Evolutionary conservation across 2,797 vertebrate species (phyloP).

Genomic region (Scyliorhinus canicula): DNA sequence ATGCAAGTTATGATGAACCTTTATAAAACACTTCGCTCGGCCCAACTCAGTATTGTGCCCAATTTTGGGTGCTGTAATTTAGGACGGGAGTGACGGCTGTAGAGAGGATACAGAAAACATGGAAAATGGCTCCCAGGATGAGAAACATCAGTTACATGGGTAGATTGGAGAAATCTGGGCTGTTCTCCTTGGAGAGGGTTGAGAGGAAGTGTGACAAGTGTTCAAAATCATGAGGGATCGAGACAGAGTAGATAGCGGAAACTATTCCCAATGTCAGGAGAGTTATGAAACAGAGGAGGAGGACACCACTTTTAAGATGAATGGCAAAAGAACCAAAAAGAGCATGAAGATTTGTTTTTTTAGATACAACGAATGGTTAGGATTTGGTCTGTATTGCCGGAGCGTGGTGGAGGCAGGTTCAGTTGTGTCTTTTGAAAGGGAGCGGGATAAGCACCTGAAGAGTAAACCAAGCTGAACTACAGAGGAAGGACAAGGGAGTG

Average conservation of each 20-base stretch:
- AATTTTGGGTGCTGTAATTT: too few relatives aligned
- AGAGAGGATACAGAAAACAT: neutral
- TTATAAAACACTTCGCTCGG: too few relatives aligned
- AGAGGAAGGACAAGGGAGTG: neutral
- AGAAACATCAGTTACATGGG: neutral
- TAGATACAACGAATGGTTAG: neutral
- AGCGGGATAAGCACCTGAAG: neutral
- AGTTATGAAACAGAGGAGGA: neutral
- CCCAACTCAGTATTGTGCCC: too few relatives aligned
- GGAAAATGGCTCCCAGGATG: neutral
- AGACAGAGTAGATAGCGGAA: neutral
- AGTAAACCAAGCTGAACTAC: neutral
- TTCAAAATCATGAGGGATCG: neutral
- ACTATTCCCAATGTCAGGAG: neutral
- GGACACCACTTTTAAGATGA: neutral
- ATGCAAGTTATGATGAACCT: too few relatives aligned
- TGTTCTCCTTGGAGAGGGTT: neutral
- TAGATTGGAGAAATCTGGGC: neutral
- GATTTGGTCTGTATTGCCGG: neutral
- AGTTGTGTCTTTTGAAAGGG: neutral
- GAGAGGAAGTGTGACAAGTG: neutral
- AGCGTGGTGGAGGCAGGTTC: neutral
- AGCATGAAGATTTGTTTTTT: neutral
- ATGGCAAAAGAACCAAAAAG: neutral
- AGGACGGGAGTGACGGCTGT: too few relatives aligned